These are phyloP conservation scores for Koerneria pararmatus DNA, from an alignment of 2,888 invertebrate species.

Conservation along the genomic window DNA sequence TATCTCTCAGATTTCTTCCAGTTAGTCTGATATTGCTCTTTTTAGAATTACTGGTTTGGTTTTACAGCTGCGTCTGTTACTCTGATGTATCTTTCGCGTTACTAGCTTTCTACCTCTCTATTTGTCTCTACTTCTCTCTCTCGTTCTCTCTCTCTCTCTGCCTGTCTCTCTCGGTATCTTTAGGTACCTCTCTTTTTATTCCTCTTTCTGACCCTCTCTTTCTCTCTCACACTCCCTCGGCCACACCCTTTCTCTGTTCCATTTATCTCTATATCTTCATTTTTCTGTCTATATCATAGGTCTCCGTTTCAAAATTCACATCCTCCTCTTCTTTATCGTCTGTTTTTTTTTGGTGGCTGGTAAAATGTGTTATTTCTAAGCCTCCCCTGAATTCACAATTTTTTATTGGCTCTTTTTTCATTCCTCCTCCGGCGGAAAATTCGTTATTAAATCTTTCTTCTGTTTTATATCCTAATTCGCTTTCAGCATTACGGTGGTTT, in stretches of 20 bases:
- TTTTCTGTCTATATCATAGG: background rate
- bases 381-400: background rate
- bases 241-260: background rate
- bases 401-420: no score
- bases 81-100: no score
- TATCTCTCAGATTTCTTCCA: no score
- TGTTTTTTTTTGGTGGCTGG: background rate
- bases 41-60: no score
- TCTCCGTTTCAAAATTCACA: background rate
- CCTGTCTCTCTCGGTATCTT: background rate
- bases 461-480: no score
- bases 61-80: no score
- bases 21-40: no score
- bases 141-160: background rate
- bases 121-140: background rate
- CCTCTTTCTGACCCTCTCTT: background rate
- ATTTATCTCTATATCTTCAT: background rate
- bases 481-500: no score
- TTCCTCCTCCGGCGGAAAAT: no score
- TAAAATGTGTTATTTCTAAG: background rate
- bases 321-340: background rate
- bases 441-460: no score
- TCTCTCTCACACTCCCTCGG: background rate
- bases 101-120: background rate
- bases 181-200: background rate